These are phyloP conservation scores for Lathronympha strigana DNA, from an alignment of 2,888 invertebrate genomes.

Conservation along the genomic window DNA sequence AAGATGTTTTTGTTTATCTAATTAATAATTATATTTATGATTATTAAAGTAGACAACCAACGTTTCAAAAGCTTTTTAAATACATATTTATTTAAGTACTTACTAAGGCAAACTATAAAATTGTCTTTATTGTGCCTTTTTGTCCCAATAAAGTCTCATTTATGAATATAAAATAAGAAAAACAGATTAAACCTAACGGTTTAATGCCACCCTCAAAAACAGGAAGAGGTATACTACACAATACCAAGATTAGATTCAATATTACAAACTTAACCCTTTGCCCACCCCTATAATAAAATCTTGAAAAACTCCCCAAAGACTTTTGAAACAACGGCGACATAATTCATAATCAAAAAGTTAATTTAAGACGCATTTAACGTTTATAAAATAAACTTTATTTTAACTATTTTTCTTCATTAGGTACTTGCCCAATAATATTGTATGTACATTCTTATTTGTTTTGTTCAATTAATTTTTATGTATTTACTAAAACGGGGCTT, in stretches of 20 bases:
- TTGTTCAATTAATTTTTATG: too few relatives aligned
- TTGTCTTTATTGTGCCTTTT: too few relatives aligned
- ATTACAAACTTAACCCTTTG: constrained; percentile 28
- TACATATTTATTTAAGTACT: too few relatives aligned
- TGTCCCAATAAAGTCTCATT: too few relatives aligned
- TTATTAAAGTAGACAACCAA: too few relatives aligned
- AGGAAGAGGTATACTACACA: neutral
- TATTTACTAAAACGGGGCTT: too few relatives aligned
- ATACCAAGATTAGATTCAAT: constrained; percentile 26
- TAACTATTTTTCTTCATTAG: neutral
- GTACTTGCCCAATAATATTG: too few relatives aligned
- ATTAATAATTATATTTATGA: too few relatives aligned
- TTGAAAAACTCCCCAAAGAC: constrained; percentile 78
- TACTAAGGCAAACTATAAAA: too few relatives aligned
- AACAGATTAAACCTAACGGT: neutral
- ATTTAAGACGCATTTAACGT: constrained; percentile 63
- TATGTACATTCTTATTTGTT: too few relatives aligned
- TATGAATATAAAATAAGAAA: neutral
- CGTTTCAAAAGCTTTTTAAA: too few relatives aligned
- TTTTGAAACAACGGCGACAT: constrained; percentile 74
- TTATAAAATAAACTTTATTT: neutral
- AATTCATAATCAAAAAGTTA: constrained; percentile 84
- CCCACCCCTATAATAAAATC: constrained; percentile 65
- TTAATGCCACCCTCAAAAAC: neutral
- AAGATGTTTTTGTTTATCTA: too few relatives aligned